Evolutionary conservation across 2,888 invertebrate species (phyloP).

Genomic region (Cheilosia impressa): DNA sequence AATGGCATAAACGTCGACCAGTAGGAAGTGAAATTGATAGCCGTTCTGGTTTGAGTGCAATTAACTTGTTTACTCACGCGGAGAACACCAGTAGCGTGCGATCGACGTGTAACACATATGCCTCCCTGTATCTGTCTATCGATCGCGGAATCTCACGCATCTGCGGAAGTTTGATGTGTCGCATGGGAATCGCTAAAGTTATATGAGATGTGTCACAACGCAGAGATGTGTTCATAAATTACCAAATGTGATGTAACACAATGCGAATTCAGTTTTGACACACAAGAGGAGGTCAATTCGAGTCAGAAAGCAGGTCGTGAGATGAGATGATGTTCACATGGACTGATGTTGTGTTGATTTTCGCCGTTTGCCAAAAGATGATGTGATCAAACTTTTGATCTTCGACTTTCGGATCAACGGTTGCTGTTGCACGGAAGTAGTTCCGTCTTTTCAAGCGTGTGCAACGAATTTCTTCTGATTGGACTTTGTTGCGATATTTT

Average conservation of each 20-base stretch:
- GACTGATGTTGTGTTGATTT: conserved; percentile 5
- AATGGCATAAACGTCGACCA: conserved; percentile 30
- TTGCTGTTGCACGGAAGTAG: background rate
- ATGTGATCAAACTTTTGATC: conserved; percentile 28
- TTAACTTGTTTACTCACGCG: conserved; percentile 52
- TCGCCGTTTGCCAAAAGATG: background rate
- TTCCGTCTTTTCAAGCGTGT: background rate
- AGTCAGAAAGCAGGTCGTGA: conserved; percentile 30
- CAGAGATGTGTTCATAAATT: background rate
- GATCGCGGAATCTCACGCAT: conserved; percentile 15
- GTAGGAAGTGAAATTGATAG: conserved; percentile 59
- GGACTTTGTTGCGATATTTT: background rate
- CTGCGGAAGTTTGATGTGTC: conserved; percentile 26
- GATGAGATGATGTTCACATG: conserved; percentile 41
- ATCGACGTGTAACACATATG: conserved; percentile 13
- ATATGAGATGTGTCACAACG: conserved; percentile 31
- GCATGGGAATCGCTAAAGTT: background rate
- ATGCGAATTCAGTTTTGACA: conserved; percentile 21
- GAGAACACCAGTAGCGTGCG: conserved; percentile 12
- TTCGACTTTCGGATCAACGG: conserved; percentile 16
- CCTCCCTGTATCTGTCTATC: background rate
- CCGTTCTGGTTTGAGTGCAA: conserved; percentile 63
- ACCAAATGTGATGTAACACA: conserved; percentile 33
- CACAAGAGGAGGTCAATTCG: conserved; percentile 12
- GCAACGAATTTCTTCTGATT: conserved; percentile 19